These are phyloP conservation scores for Leptestheria dahalacensis DNA, from an alignment of 1,140 invertebrate species.

Conservation along the genomic window DNA sequence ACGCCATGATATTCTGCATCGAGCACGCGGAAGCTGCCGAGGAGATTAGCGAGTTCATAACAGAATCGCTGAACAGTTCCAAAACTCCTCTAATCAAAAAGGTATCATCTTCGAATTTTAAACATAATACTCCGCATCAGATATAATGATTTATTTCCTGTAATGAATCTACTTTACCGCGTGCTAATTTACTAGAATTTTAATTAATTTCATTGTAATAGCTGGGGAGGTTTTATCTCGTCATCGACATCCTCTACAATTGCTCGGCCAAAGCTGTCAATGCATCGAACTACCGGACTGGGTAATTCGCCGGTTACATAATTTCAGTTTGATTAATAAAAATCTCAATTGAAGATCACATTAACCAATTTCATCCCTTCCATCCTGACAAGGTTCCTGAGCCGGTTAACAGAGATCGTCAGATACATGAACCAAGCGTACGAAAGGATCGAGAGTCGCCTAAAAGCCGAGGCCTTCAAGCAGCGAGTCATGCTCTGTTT, in stretches of 20 bases:
- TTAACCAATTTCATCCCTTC: too few species aligned
- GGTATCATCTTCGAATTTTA: too few species aligned
- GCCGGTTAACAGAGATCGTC: conserved; percentile 72
- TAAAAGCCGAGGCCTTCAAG: conserved; percentile 94
- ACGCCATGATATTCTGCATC: conserved; percentile 96
- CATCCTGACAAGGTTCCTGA: too few species aligned
- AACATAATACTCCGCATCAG: too few species aligned
- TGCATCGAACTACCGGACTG: conserved; percentile 87
- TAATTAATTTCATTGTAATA: conserved; percentile 27
- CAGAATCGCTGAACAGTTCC: conserved; percentile 61
- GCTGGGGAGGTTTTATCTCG: conserved; percentile 82
- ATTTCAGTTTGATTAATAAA: background rate
- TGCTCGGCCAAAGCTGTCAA: conserved; percentile 90
- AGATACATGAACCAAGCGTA: conserved; percentile 60
- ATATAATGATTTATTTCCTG: too few species aligned
- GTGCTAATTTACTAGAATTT: conserved; percentile 11
- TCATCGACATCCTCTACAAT: conserved; percentile 96
- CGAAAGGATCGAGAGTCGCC: conserved; percentile 62
- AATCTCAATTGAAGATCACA: too few species aligned
- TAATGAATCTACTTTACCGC: too few species aligned
- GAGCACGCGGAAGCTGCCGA: conserved; percentile 94
- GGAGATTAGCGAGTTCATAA: conserved; percentile 86
- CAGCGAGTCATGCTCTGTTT: conserved; percentile 86
- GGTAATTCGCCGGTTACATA: conserved; percentile 38
- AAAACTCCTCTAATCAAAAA: conserved; percentile 75